Percentiles rank a stretch among this genome's conserved stretches.
These are phyloP conservation scores for Oceanodroma tethys DNA, from an alignment of 2,113 vertebrate species.

Conservation along the genomic window DNA sequence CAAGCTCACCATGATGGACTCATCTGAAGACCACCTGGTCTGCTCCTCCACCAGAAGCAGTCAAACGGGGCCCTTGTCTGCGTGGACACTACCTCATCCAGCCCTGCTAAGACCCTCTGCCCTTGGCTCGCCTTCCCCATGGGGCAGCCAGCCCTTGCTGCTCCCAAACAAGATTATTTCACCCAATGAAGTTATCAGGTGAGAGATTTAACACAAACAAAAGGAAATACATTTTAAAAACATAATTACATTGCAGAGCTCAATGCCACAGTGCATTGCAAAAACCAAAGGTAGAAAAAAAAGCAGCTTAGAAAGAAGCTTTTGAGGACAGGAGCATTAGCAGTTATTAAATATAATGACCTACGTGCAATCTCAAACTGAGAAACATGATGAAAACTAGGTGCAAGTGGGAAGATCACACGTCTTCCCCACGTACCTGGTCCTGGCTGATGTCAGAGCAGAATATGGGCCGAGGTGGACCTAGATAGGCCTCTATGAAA, in stretches of 20 bases:
- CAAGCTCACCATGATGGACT: neutral
- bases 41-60: rapidly evolving
- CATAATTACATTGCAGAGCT: neutral
- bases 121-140: neutral
- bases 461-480: neutral
- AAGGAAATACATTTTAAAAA: neutral
- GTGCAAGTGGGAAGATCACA: neutral
- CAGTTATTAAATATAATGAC: neutral
- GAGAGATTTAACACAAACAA: neutral
- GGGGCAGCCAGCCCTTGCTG: neutral
- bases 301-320: neutral
- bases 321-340: neutral
- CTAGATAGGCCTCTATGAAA: neutral
- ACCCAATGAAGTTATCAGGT: neutral
- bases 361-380: neutral
- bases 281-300: neutral
- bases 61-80: rapidly evolving
- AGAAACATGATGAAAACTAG: neutral
- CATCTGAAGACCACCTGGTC: neutral
- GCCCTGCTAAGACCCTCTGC: neutral
- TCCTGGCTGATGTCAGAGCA: neutral
- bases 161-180: neutral
- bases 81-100: neutral
- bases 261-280: neutral
- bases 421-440: neutral